Percentiles rank a stretch among this genome's conserved stretches.
phyloP scores from a whole-genome alignment of 1,140 invertebrate species.

The Grapholita molesta region DNA sequence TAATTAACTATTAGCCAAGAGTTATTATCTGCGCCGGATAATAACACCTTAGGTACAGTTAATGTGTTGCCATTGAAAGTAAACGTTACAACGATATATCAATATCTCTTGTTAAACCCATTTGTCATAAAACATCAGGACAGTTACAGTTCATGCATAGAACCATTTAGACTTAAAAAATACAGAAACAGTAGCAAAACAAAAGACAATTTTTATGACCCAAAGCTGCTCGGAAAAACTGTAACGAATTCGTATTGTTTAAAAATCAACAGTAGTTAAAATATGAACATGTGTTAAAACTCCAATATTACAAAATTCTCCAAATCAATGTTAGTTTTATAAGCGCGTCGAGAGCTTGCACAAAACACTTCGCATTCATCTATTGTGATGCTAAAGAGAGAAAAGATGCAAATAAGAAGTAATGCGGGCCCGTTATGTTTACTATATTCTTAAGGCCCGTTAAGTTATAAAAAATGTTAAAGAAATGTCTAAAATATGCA shows the following conservation, averaged over 20 bases:
- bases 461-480: conserved; percentile 51
- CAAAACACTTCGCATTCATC: conserved; percentile 25
- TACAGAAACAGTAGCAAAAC: background rate
- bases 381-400: conserved; percentile 49
- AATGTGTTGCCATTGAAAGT: background rate
- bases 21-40: background rate
- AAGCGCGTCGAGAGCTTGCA: background rate
- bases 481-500: conserved; percentile 39
- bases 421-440: conserved; percentile 64
- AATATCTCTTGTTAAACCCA: background rate
- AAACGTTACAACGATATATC: background rate
- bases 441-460: conserved; percentile 64
- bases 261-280: conserved; percentile 38
- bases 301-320: conserved; percentile 28
- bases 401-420: conserved; percentile 58
- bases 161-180: background rate
- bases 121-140: background rate
- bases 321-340: conserved; percentile 20
- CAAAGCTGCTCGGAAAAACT: conserved; percentile 27
- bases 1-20: conserved; percentile 12
- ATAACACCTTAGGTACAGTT: conserved; percentile 8
- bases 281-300: conserved; percentile 40
- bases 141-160: background rate
- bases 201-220: background rate
- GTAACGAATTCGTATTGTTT: conserved; percentile 32